Conservation (phyloP, 1,140 invertebrate species). For the Bicyclus anynana region DNA sequence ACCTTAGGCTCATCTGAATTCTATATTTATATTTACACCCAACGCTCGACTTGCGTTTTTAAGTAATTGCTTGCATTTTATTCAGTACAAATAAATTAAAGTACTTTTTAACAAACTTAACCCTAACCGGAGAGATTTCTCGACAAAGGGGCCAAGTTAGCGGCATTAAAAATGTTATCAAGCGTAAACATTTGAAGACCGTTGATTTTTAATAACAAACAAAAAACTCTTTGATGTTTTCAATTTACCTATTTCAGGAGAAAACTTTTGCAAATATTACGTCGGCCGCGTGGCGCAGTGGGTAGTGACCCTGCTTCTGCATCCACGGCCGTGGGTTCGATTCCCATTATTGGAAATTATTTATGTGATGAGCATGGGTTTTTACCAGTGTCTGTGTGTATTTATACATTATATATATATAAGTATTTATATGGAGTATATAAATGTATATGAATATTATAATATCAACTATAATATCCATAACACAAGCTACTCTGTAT, state of each 20-base stretch:
- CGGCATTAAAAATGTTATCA: neutral
- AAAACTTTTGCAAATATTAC: too few relatives aligned
- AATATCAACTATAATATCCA: too few relatives aligned
- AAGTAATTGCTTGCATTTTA: conserved; percentile 59
- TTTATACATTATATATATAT: too few relatives aligned
- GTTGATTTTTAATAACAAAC: neutral
- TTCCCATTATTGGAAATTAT: too few relatives aligned
- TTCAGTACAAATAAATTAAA: conserved; percentile 13
- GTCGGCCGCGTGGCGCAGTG: too few relatives aligned
- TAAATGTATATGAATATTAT: too few relatives aligned
- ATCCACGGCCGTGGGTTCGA: too few relatives aligned
- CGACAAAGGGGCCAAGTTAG: neutral
- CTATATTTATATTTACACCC: conserved; percentile 46
- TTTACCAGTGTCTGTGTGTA: too few relatives aligned
- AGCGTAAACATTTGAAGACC: conserved; percentile 2
- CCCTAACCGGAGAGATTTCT: conserved; percentile 9
- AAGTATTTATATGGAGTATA: too few relatives aligned
- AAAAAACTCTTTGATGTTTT: neutral
- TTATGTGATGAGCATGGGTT: too few relatives aligned
- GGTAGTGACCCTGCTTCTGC: too few relatives aligned
- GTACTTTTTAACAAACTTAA: conserved; percentile 21
- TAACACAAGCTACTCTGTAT: too few relatives aligned
- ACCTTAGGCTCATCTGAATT: neutral
- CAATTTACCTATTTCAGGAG: neutral
- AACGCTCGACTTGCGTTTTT: conserved; percentile 46